These are phyloP conservation scores for Falcunculus frontatus DNA, from an alignment of 2,113 vertebrate species.

Conservation along the genomic window DNA sequence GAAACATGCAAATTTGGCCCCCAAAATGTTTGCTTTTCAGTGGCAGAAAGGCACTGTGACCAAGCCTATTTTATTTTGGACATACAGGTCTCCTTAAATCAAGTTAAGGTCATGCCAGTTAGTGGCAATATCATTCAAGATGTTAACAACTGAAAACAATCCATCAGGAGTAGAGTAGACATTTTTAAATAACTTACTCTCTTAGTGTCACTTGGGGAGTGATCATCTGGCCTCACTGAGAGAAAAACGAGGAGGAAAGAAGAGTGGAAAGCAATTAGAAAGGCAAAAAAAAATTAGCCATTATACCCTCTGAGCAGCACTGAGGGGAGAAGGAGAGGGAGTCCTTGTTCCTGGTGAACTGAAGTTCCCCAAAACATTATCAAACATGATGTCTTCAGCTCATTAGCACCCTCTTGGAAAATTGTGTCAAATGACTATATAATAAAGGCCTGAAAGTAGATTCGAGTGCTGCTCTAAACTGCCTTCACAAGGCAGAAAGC, in stretches of 20 bases:
- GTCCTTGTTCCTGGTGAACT: not conserved
- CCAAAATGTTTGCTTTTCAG: not conserved
- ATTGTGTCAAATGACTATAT: not conserved
- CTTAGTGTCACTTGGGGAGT: not conserved
- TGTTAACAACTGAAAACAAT: slow-evolving; percentile 17
- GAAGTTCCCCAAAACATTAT: slow-evolving; percentile 9
- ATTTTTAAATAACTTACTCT: slow-evolving; percentile 24
- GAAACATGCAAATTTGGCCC: not conserved
- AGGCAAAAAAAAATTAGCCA: not conserved
- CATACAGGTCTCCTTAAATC: slow-evolving; percentile 10
- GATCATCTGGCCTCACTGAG: not conserved
- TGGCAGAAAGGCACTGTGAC: not conserved
- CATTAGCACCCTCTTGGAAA: slow-evolving; percentile 42
- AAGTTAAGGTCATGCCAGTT: not conserved
- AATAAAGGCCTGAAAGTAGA: not conserved
- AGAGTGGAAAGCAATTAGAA: slow-evolving; percentile 25
- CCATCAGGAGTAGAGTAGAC: not conserved
- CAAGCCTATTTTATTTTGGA: not conserved
- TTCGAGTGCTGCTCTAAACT: not conserved
- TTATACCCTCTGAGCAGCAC: not conserved
- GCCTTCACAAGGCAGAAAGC: not conserved
- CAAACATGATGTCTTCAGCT: slow-evolving; percentile 21
- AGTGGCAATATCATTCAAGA: slow-evolving; percentile 8
- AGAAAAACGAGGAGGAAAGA: slow-evolving; percentile 7
- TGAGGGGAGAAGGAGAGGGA: not conserved